Evolutionary conservation across 1,140 invertebrate species (phyloP).

Genomic region (Hydropsyche tenuis): DNA sequence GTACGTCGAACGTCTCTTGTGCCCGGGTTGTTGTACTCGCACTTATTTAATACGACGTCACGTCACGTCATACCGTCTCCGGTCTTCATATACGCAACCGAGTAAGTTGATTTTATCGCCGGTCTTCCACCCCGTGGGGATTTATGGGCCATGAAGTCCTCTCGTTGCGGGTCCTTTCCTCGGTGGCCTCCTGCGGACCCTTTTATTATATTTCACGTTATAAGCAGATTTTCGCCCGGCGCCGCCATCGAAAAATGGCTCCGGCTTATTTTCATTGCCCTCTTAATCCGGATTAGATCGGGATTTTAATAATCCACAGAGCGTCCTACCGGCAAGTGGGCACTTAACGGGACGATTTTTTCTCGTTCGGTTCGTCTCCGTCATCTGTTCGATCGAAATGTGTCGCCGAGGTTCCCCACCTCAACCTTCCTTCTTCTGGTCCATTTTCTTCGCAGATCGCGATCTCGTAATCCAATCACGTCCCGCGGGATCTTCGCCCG

Average conservation of each 20-base stretch:
- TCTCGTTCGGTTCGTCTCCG: slow-evolving; percentile 4
- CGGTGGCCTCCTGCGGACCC: background rate
- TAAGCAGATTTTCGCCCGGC: slow-evolving; percentile 30
- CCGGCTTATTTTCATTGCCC: slow-evolving; percentile 36
- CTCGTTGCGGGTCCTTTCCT: background rate
- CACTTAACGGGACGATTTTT: slow-evolving; percentile 24
- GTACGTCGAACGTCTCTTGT: background rate
- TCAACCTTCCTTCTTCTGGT: slow-evolving; percentile 8
- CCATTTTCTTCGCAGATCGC: slow-evolving; percentile 9
- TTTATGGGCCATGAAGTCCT: slow-evolving; percentile 24
- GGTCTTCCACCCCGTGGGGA: slow-evolving; percentile 2
- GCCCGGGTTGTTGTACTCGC: background rate
- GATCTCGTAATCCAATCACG: slow-evolving; percentile 25
- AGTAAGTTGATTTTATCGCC: slow-evolving; percentile 27
- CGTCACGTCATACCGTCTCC: slow-evolving; percentile 18
- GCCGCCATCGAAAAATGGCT: slow-evolving; percentile 29
- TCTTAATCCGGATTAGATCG: slow-evolving; percentile 38
- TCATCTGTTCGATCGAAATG: background rate
- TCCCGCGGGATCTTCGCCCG: slow-evolving; percentile 21
- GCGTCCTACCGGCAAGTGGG: slow-evolving; percentile 17
- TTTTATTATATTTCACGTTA: slow-evolving; percentile 27
- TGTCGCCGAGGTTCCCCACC: background rate
- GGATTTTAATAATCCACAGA: slow-evolving; percentile 37
- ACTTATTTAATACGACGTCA: slow-evolving; percentile 15
- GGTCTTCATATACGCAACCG: slow-evolving; percentile 17